Evolutionary conservation across 2,888 invertebrate genomes (phyloP), one percentile per base, ranked within the genome.

Genomic region (Dasypogon diadema): DNA sequence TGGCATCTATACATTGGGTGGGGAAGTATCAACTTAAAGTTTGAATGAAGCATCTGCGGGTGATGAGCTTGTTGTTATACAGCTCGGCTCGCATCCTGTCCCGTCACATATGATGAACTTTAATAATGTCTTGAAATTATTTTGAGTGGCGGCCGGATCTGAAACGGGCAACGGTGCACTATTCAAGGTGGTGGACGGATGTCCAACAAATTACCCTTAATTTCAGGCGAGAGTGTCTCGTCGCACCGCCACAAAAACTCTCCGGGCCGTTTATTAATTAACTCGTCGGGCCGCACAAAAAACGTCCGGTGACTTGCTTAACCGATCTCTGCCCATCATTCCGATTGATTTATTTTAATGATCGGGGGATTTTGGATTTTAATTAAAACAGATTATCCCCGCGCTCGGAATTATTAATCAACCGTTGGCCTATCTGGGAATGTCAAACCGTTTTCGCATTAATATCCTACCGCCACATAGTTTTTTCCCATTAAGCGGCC

Each of bases 371-470:
- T 73, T 73, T 26, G 56, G 73, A 24, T 73, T 73, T 73, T 73
- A 73, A 73, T 73, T 73, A 73, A 73, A 73, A 73, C 73, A 56
- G 73, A 73, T 73, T 73, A 73, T 73, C 34, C 73, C 60, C 56
- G 73, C 46, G 73, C 73, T 56, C 56, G 55, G 73, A 73, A 73
- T 73, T 73, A 73, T 73, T 73, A 73, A 73, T 73, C 73, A 73
- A 73, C 42, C 73, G 14, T 30, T 30, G n/a, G 70, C 70, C 70
- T 70, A 70, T 70, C 70, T 70, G 70, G 70, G 54, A 68, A 70
- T 70, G 70, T 70, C 70, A 70, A 48, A 24, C 65, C 65, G 48
- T 65, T 26, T 48, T 65, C 65, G 46, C 65, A 65, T 65, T 65
- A 65, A 65, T 48, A 65, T 65, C 48, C 65, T 46, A 65, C 65